Evolutionary conservation across 23 tunicate species (phyloP).

Genomic region (Halocynthia aurantium): DNA sequence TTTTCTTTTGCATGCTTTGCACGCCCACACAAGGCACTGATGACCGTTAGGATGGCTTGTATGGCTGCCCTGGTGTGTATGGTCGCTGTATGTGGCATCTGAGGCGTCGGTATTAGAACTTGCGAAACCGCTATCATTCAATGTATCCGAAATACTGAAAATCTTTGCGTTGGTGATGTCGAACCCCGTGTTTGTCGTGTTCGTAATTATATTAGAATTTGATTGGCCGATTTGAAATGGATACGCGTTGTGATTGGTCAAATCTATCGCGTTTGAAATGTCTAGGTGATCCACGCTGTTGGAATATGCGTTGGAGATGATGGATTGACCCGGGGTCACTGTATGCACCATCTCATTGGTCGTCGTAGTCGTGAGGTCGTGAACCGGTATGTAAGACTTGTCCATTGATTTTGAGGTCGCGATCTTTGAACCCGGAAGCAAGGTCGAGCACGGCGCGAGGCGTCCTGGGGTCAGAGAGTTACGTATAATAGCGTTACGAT

Average conservation of each 20-base stretch:
- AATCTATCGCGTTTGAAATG: background rate
- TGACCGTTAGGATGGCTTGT: conserved; percentile 82
- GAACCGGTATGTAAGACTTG: background rate
- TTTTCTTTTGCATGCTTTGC: conserved; percentile 87
- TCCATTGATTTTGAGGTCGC: background rate
- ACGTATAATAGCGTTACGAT: conserved; percentile 4
- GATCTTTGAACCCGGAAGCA: conserved; percentile 28
- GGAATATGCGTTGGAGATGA: background rate
- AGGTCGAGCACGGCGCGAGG: conserved; percentile 29
- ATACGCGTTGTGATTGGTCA: background rate
- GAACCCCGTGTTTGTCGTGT: background rate
- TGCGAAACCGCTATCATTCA: background rate
- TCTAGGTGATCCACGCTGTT: background rate
- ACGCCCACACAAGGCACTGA: conserved; percentile 86
- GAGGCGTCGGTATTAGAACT: background rate
- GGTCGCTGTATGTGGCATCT: background rate
- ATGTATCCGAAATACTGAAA: background rate
- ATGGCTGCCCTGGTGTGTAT: conserved; percentile 26
- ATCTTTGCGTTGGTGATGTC: background rate
- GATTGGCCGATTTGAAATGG: background rate
- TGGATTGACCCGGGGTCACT: background rate
- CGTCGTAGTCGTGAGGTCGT: no score
- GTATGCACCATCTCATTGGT: background rate
- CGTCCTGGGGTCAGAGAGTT: conserved; percentile 1
- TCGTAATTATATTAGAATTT: background rate